Base-by-base conservation (phyloP, 35 echinoderm and acorn worm genomes). In the Hemicentrotus pulcherrimus region DNA sequence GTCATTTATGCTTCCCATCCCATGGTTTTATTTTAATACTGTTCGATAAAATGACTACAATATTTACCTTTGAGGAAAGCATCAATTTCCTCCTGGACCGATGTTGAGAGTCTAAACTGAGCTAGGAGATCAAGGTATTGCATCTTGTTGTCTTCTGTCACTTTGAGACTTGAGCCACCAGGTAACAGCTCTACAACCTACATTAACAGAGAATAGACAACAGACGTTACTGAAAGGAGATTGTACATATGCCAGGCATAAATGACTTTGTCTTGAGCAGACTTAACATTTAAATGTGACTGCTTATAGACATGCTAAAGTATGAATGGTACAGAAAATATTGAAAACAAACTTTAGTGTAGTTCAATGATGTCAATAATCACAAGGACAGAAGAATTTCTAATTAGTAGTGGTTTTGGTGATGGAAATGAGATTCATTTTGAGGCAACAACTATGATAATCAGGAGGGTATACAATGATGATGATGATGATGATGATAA, bases 131-230 rank as follows among this genome's bases (percentile, higher is more conserved):
- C 97, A 71, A 99, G 95, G 65, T 99, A 99, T 91, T 99, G 96
- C 48, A 97, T 95, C 94, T 99, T 99, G 96, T 99, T 99, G 47
- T 97, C 94, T 92, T 99, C 95, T n/a, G 97, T 98, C 22, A 99
- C 98, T 18, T 91, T 45, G 31, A 94, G 96, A 47, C 95, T 96
- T 6, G 91, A 90, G 15, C 98, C 97, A 94, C 96, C 94, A 16
- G 97, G 47, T 86, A 97, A 88, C 89, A 99, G 92, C 30, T 98
- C 96, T 30, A 99, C 95, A 78, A 96, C 90, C 98, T 99, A 71
- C 31, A 95, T n/a, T 5, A 94, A 60, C 9, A 46, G 94, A 12
- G 91, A 95, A 86, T 24, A 86, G 15, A 95, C 22, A 46, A 94
- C 35, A 41, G 35, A 41, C 35, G 35, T 41, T 41, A 41, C 35